These are phyloP conservation scores for Lethrus apterus DNA, from an alignment of 1,140 invertebrate genomes.

Conservation along the genomic window DNA sequence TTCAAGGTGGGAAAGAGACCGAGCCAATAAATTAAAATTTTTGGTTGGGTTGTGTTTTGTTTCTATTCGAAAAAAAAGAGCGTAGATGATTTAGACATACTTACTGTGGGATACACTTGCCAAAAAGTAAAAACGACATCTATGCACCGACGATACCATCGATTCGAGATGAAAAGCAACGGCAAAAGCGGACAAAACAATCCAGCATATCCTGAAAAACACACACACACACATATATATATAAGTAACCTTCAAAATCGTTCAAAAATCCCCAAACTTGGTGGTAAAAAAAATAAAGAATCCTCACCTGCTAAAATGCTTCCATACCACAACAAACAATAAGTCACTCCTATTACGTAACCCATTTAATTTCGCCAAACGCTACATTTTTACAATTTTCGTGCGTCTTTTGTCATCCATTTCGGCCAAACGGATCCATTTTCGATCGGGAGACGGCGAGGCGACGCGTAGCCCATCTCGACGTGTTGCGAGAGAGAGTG, in stretches of 20 bases:
- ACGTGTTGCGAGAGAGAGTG: too few species aligned
- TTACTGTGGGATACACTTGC: slow-evolving; percentile 74
- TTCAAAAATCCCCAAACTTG: not conserved
- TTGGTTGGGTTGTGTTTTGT: too few species aligned
- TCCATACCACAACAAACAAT: slow-evolving; percentile 50
- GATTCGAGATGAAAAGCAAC: slow-evolving; percentile 59
- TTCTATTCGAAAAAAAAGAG: not conserved
- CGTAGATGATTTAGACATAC: slow-evolving; percentile 26
- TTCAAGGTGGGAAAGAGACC: too few species aligned
- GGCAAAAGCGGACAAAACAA: slow-evolving; percentile 63
- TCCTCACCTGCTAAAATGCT: slow-evolving; percentile 47
- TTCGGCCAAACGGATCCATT: too few species aligned
- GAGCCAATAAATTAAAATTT: too few species aligned
- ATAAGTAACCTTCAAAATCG: slow-evolving; percentile 2
- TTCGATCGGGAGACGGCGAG: too few species aligned
- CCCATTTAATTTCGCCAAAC: slow-evolving; percentile 22
- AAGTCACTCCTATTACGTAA: slow-evolving; percentile 41
- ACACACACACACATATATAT: slow-evolving; percentile 20
- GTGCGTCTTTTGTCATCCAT: too few species aligned
- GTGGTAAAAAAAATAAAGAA: not conserved
- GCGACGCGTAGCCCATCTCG: too few species aligned
- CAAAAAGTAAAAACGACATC: slow-evolving; percentile 66
- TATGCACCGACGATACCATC: slow-evolving; percentile 53
- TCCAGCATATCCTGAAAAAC: slow-evolving; percentile 52
- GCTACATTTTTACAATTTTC: too few species aligned